Evolutionary conservation across 1,140 invertebrate species (phyloP).

Genomic region (Aradophagus sp.): DNA sequence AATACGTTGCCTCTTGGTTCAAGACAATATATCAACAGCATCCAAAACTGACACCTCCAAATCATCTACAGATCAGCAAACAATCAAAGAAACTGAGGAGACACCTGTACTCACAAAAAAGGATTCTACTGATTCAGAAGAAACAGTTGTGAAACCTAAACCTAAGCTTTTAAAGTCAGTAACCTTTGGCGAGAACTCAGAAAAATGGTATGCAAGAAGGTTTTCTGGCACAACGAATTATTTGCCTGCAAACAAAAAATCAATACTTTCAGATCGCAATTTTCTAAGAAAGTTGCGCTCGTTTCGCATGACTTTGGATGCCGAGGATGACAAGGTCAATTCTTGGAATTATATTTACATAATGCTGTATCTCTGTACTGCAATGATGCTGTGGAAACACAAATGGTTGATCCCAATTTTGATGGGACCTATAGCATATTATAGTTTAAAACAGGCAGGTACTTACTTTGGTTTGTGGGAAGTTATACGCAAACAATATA

Average conservation of each 20-base stretch:
- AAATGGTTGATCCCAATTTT: conserved; percentile 82
- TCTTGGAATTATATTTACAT: conserved; percentile 81
- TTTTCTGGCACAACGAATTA: conserved; percentile 20
- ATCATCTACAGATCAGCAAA: conserved; percentile 2
- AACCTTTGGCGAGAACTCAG: conserved; percentile 63
- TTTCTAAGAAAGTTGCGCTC: conserved; percentile 66
- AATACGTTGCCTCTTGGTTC: too few species aligned
- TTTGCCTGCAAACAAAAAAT: conserved; percentile 27
- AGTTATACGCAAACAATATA: conserved; percentile 62
- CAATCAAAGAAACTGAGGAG: conserved; percentile 5
- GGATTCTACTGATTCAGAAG: conserved; percentile 19
- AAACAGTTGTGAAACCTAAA: conserved; percentile 28
- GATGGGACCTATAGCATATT: conserved; percentile 80
- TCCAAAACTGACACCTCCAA: conserved; percentile 31
- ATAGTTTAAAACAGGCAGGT: conserved; percentile 78
- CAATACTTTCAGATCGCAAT: conserved; percentile 61
- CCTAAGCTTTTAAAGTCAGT: conserved; percentile 60
- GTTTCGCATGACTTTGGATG: conserved; percentile 75
- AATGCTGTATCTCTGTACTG: conserved; percentile 80
- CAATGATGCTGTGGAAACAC: conserved; percentile 83
- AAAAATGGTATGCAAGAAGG: conserved; percentile 40
- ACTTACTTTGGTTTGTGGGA: conserved; percentile 74
- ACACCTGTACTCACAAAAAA: not conserved
- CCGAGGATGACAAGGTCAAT: conserved; percentile 64
- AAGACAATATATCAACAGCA: too few species aligned